These are phyloP conservation scores for Amblyornis subalaris DNA, from an alignment of 2,113 vertebrate genomes.

Conservation along the genomic window DNA sequence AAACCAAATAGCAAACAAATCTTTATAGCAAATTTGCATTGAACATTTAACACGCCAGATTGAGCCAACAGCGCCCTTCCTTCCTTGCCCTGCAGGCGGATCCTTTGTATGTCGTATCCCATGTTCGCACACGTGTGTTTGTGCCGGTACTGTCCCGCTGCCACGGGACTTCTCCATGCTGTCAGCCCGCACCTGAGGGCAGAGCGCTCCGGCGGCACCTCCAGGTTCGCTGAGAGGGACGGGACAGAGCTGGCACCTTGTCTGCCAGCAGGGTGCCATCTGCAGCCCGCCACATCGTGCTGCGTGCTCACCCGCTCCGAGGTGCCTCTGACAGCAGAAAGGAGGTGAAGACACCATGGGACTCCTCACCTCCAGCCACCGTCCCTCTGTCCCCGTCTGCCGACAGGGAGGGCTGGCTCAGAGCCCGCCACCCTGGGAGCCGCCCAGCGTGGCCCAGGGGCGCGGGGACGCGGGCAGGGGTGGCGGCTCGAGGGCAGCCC, in stretches of 20 bases:
- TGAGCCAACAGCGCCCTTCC: background rate
- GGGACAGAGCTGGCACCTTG: background rate
- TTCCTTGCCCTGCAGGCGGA: rapidly evolving
- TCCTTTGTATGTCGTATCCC: too few species aligned
- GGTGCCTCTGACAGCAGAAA: background rate
- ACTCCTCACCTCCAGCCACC: background rate
- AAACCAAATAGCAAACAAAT: background rate
- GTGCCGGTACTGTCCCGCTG: background rate
- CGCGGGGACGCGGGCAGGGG: background rate
- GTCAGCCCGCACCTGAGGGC: background rate
- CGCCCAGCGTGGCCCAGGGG: rapidly evolving
- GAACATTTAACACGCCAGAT: background rate
- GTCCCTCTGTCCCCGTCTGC: rapidly evolving
- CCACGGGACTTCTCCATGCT: too few species aligned
- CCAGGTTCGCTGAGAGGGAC: rapidly evolving
- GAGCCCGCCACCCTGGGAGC: rapidly evolving
- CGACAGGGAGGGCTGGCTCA: background rate
- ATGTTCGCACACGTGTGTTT: rapidly evolving
- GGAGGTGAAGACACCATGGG: rapidly evolving
- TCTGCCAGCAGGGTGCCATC: rapidly evolving
- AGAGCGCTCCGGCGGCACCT: background rate
- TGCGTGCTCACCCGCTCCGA: rapidly evolving
- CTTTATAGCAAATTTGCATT: background rate
- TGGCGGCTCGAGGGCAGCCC: rapidly evolving
- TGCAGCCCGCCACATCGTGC: rapidly evolving